Evolutionary conservation across 2,113 vertebrate genomes (phyloP), one percentile per base, ranked within the genome.

Genomic region (Microcebus ravelobensis): DNA sequence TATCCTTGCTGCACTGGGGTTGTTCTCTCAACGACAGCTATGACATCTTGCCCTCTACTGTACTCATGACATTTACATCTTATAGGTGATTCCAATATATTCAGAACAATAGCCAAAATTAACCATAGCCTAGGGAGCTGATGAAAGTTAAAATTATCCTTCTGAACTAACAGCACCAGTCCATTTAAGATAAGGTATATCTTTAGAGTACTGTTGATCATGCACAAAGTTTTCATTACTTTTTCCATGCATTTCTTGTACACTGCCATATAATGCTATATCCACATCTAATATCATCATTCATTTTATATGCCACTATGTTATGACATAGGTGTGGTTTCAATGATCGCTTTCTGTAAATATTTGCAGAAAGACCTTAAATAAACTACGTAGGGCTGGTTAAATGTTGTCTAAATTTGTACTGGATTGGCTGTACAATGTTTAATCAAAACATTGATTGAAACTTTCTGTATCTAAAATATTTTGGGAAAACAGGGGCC

Each of bases 291-390:
- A 94, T 68, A 59, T 18, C 25, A 63, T 73, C 36, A 68, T 83
- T 10, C 6, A 84, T 90, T 94, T 87, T 74, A 74, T 76, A 93
- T 23, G 50, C 27, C 63, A 92, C 87, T 74, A 36, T 39, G 29
- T 89, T 70, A 94, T 14, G 23, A 65, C 36, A 71, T n/a, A 86
- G 23, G 29, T 68, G 55, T 27, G 15, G 31, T 89, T 95, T 90
- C 45, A 90, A 39, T n/a, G 25, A 90, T 39, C 76, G 27, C 36
- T 87, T 95, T 65, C 52, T 87, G 86, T 61, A 87, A 91, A 95
- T 92, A 87, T 74, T 92, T 96, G 50, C 59, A 42, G 20, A 87
- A 95, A 93, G 48, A 52, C 14, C 34, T 94, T 94, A 93, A 92
- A 86, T 77, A 90, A 93, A 95, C 68, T 80, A 57, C 42, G 8